Base-by-base conservation (phyloP, 2,113 vertebrate species). In the Dromaius novaehollandiae region DNA sequence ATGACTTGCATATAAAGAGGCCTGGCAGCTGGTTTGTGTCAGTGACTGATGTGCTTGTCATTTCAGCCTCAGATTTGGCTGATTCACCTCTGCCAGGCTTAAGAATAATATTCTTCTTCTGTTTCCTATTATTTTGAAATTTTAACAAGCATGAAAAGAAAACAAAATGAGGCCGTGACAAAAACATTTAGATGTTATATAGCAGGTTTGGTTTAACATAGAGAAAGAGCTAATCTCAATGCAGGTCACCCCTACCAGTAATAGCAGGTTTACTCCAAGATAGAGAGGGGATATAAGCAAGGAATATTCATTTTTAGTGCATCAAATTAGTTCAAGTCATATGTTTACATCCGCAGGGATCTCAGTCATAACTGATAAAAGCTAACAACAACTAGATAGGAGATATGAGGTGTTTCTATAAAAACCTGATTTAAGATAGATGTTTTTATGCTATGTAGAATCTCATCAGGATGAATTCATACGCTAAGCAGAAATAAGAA, bases 1-100 rank as follows among this genome's bases (percentile, higher is more conserved):
- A 97, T 97, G 97, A 88, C 95, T 97, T 97, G 97, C 97, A 98
- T 98, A 96, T 93, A 96, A 98, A 98, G 86, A 96, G 40, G 38
- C 60, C 75, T 84, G 88, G 93, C 94, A 98, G 96, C 95, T 97
- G 96, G 50, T 83, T 96, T 96, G 82, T 95, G 90, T 97, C 95
- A 90, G 86, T 96, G 91, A 95, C 79, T 65, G 80, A 95, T 95
- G 68, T 66, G 80, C 48, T 90, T 95, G 84, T 96, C 96, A 95
- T 95, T 97, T 96, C 60, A 94, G 86, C 60, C 63, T 96, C 56
- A 50, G 42, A 69, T 96, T 84, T 12, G 7, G 51, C 77, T 96
- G 89, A 87, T 81, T 96, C 77, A 90, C 69, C 82, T 94, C 85
- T 94, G 22, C 50, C 60, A 53, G 65, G 16, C 38, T 95, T 96